Base-by-base conservation (phyloP, 2,888 invertebrate genomes). In the Ectemnius cavifrons region DNA sequence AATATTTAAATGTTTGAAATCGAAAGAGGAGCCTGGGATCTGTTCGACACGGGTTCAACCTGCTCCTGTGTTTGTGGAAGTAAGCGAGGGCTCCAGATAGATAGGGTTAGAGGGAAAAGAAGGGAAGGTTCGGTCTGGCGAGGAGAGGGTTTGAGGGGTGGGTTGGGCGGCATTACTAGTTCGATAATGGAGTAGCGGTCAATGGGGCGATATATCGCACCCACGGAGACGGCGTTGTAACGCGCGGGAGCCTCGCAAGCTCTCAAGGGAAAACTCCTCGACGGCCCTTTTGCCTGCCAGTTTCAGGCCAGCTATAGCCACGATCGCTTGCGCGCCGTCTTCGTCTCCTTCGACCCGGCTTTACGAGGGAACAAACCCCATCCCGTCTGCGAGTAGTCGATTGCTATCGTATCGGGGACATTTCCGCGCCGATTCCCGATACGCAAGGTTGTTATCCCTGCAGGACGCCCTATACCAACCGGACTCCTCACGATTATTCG, bases 111-210 rank as follows among this genome's bases (percentile, higher is more conserved):
- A 49, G 46, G 11, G 28, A 59, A 59, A n/a, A 52, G 67, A 63
- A 68, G 68, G 67, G 68, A 71, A 67, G 49, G 65, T 45, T 47
- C 47, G 67, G 69, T 61, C 61, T 47, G 60, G 72, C 68, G 71
- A 72, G 71, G 63, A 58, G 63, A 76, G 61, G 77, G 77, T 49
- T 8, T 6, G 16, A 67, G 77, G 77, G 80, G 78, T 73, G 84
- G 83, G 85, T 86, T 85, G 23, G 23, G 85, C 85, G 82, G 81
- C 82, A 83, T 86, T 87, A 87, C 87, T 85, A 85, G 83, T 83
- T 85, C 81, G 88, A 88, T 87, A 89, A 89, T 88, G 86, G 88
- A 88, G 87, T 85, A 82, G 86, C 84, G 87, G 88, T 88, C 88
- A 87, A 88, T 87, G 86, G 85, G 82, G 82, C 84, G 86, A 87